Conservation (phyloP, 2,113 vertebrate genomes). For the Sinocyclocheilus anshuiensis region DNA sequence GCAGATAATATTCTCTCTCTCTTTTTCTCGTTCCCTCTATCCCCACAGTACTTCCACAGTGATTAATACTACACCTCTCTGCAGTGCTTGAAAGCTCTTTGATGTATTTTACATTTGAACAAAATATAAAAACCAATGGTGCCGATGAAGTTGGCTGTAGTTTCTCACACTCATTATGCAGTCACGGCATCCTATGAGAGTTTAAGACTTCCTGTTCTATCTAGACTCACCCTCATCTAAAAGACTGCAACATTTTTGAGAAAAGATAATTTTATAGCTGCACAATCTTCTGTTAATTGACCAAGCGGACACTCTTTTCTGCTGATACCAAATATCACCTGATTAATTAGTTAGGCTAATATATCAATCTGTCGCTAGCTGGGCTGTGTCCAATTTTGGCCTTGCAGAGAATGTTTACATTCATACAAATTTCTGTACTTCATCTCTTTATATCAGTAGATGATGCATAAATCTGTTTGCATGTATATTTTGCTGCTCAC, state of each 20-base stretch:
- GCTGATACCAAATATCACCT: background rate
- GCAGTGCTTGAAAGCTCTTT: conserved; percentile 72
- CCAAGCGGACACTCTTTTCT: background rate
- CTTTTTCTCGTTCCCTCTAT: conserved; percentile 33
- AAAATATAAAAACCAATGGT: conserved; percentile 77
- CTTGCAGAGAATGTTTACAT: background rate
- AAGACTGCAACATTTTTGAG: background rate
- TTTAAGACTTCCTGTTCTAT: conserved; percentile 36
- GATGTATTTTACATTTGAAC: conserved; percentile 77
- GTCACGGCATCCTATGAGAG: conserved; percentile 52
- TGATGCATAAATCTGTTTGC: background rate
- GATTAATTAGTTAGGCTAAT: background rate
- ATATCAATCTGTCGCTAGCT: background rate
- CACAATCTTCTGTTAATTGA: background rate
- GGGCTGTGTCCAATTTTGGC: background rate
- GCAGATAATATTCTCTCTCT: background rate
- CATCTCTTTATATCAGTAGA: background rate
- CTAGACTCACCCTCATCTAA: background rate
- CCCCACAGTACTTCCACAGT: conserved; percentile 59
- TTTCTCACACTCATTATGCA: conserved; percentile 63
- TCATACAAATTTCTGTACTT: background rate
- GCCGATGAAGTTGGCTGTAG: conserved; percentile 71
- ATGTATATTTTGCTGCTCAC: background rate
- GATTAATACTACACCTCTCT: conserved; percentile 65
- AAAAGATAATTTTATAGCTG: background rate